Base-by-base conservation (phyloP, 2,888 invertebrate genomes). In the Pseudococcus viburni region DNA sequence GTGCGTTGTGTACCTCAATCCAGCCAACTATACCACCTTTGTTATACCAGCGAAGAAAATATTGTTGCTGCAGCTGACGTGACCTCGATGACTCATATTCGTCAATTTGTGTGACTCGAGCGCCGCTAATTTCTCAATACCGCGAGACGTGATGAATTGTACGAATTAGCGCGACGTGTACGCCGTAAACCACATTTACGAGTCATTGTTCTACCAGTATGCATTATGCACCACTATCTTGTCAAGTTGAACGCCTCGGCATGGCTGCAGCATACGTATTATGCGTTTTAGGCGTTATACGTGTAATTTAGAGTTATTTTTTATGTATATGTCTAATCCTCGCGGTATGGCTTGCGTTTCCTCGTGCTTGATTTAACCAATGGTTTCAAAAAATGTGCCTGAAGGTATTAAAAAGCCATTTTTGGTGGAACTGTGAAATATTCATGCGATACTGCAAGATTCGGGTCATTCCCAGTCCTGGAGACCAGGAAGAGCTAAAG, bases 81-180 rank as follows among this genome's bases (percentile, higher is more conserved):
- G 73, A 33, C 73, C 73, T 73, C 73, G 73, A 73, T 73, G 73
- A 73, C 33, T 73, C 73, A 73, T 73, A 64, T 64, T 64, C 64
- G 64, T 64, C 64, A 64, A 64, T 64, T 64, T 64, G 22, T 64
- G 22, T 12, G 64, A 64, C 22, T 64, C 22, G 64, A 64, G 64
- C 64, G 64, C 64, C 64, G 64, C 64, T 64, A 64, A 64, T 64
- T 64, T 64, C 64, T 64, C 64, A 64, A 64, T 64, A 64, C 64
- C 64, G 15, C 64, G 64, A 64, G 64, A 64, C 64, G 64, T 64
- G 64, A 64, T 64, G 64, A 64, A 64, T 64, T 64, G 64, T 64
- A 22, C 64, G 64, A 64, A 64, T 64, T 64, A 64, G 64, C 64
- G 64, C 64, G 64, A 19, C 64, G 64, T 51, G 48, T 2, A 51